Evolutionary conservation across 2,113 vertebrate genomes (phyloP).

Genomic region (Callipepla californica): DNA sequence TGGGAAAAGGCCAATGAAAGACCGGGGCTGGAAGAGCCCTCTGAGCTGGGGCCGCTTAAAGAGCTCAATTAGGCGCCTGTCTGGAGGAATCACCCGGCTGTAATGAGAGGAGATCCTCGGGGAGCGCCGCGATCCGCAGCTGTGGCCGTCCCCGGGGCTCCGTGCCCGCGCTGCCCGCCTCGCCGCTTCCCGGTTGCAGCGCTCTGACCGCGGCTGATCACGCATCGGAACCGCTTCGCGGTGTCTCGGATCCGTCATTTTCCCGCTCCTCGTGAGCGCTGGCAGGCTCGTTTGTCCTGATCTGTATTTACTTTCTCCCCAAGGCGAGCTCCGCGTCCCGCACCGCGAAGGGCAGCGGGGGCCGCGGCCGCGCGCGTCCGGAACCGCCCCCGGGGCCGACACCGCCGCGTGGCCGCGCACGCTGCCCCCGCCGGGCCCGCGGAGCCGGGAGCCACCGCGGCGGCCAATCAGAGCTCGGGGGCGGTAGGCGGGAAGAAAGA

Average conservation of each 20-base stretch:
- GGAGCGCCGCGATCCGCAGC: background rate
- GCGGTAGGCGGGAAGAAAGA: background rate
- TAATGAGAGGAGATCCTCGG: background rate
- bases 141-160: no score
- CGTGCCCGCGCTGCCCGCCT: background rate
- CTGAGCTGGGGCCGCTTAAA: background rate
- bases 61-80: background rate
- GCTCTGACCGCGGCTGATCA: accelerated
- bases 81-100: background rate
- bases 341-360: no score
- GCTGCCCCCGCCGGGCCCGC: background rate
- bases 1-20: background rate
- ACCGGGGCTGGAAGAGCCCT: background rate
- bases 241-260: background rate
- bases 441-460: background rate
- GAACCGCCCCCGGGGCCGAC: no score
- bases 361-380: no score
- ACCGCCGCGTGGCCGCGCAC: background rate
- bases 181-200: background rate
- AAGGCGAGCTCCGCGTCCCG: background rate
- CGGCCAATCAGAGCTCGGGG: background rate
- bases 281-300: background rate
- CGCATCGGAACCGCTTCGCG: accelerated
- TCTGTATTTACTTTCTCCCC: no score
- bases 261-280: background rate